These are phyloP conservation scores for Hippocampus mohnikei DNA, from an alignment of 2,113 vertebrate genomes.

Conservation along the genomic window DNA sequence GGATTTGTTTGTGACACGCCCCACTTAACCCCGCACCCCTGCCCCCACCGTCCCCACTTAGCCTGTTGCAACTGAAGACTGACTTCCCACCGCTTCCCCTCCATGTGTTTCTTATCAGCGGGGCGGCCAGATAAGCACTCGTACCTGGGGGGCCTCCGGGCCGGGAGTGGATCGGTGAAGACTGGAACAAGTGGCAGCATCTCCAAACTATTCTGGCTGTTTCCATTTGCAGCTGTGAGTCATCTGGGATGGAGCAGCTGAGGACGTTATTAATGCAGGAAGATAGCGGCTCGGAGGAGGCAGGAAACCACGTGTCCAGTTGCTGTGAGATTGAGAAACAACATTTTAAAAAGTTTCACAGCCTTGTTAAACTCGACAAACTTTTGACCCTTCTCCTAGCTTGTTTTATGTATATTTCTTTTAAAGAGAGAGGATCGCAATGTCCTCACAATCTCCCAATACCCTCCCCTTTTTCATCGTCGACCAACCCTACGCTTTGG, in stretches of 20 bases:
- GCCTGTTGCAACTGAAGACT: slow-evolving; percentile 42
- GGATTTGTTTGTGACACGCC: slow-evolving; percentile 44
- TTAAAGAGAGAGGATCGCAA: slow-evolving; percentile 56
- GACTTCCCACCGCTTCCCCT: slow-evolving; percentile 63
- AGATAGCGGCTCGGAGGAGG: background rate
- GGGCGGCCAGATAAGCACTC: slow-evolving; percentile 35
- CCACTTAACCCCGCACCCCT: slow-evolving; percentile 35
- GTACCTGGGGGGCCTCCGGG: slow-evolving; percentile 42
- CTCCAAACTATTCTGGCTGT: slow-evolving; percentile 20
- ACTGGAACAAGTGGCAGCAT: slow-evolving; percentile 25
- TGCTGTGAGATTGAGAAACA: slow-evolving; percentile 21
- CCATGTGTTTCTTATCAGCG: slow-evolving; percentile 64
- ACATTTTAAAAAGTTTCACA: background rate
- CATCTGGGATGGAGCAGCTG: slow-evolving; percentile 19
- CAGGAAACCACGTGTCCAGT: slow-evolving; percentile 17
- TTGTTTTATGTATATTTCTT: slow-evolving; percentile 5
- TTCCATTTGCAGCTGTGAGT: slow-evolving; percentile 31
- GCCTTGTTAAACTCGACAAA: slow-evolving; percentile 16
- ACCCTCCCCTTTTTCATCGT: slow-evolving; percentile 10
- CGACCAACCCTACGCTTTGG: slow-evolving; percentile 9
- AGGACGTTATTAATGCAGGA: slow-evolving; percentile 21
- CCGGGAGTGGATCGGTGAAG: background rate
- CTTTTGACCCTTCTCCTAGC: slow-evolving; percentile 32
- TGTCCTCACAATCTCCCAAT: background rate
- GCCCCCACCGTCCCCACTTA: slow-evolving; percentile 50